Conservation (phyloP, 1,140 invertebrate genomes). For the Zaprionus inermis region DNA sequence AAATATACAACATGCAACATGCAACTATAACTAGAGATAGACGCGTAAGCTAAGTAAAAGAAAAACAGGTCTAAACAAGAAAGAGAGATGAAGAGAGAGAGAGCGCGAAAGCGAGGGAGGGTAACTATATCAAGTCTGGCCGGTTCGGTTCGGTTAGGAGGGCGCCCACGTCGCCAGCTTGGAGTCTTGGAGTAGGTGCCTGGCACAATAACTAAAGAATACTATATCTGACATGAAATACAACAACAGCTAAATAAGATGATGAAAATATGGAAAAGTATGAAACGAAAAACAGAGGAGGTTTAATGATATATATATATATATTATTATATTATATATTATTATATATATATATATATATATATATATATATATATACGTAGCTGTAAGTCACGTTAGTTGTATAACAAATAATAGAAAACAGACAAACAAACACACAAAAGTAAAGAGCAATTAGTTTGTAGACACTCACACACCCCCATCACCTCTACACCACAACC, state of each 20-base stretch:
- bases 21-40: slow-evolving; percentile 38
- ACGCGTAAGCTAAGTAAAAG: slow-evolving; percentile 37
- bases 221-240: slow-evolving; percentile 42
- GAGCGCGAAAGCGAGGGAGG: neutral
- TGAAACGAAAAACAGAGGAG: slow-evolving; percentile 1
- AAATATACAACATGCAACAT: slow-evolving; percentile 28
- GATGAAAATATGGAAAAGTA: slow-evolving; percentile 14
- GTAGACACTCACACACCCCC: slow-evolving; percentile 27
- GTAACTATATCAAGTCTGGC: slow-evolving; percentile 37
- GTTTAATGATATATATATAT: slow-evolving; percentile 11
- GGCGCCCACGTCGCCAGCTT: slow-evolving; percentile 23
- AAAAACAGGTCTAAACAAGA: slow-evolving; percentile 48
- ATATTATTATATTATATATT: no score
- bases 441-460: slow-evolving; percentile 31
- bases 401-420: slow-evolving; percentile 48
- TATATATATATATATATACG: slow-evolving; percentile 20
- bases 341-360: slow-evolving; percentile 15
- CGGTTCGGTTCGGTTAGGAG: slow-evolving; percentile 19
- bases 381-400: slow-evolving; percentile 43
- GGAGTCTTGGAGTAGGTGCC: slow-evolving; percentile 58
- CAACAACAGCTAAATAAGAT: slow-evolving; percentile 32
- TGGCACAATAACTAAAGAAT: slow-evolving; percentile 69
- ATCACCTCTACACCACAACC: neutral
- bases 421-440: slow-evolving; percentile 11
- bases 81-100: slow-evolving; percentile 13